These are phyloP conservation scores for Coelopa pilipes DNA, from an alignment of 2,888 invertebrate species.

Conservation along the genomic window DNA sequence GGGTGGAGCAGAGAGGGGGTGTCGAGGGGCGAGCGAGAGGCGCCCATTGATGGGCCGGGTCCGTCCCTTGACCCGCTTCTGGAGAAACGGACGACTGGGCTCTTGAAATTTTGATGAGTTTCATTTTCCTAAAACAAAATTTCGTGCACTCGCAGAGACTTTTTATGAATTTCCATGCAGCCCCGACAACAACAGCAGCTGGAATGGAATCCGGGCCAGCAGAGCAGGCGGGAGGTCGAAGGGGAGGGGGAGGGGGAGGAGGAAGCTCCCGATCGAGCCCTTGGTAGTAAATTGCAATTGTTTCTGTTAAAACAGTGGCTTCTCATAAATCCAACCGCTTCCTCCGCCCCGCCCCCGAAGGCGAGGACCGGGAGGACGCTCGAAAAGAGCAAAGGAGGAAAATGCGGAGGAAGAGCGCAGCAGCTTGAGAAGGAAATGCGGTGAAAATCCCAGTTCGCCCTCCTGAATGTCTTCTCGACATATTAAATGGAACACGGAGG, in stretches of 20 bases:
- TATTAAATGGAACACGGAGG: too few relatives aligned
- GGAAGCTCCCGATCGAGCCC: conserved; percentile 34
- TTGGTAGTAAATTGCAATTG: conserved; percentile 36
- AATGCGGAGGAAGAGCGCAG: too few relatives aligned
- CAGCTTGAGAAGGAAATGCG: too few relatives aligned
- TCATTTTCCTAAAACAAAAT: neutral
- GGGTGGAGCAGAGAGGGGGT: neutral
- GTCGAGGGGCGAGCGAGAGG: too few relatives aligned
- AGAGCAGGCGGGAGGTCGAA: neutral
- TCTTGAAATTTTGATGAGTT: neutral
- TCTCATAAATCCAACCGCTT: conserved; percentile 24
- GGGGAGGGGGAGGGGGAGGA: neutral
- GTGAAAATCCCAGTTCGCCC: too few relatives aligned
- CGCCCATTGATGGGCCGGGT: neutral
- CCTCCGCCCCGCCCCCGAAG: too few relatives aligned
- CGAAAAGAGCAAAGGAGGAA: too few relatives aligned
- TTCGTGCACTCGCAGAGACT: neutral
- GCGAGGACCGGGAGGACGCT: too few relatives aligned
- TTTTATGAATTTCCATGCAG: neutral
- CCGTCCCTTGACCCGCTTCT: too few relatives aligned
- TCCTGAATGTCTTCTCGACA: too few relatives aligned
- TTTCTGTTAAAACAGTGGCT: conserved; percentile 31
- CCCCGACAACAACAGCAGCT: neutral
- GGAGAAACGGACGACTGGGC: neutral
- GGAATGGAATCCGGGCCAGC: neutral